Evolutionary conservation across 2,797 vertebrate species (phyloP), one percentile per base, ranked within the genome.

Genomic region (Poeciliopsis paucimaculata): DNA sequence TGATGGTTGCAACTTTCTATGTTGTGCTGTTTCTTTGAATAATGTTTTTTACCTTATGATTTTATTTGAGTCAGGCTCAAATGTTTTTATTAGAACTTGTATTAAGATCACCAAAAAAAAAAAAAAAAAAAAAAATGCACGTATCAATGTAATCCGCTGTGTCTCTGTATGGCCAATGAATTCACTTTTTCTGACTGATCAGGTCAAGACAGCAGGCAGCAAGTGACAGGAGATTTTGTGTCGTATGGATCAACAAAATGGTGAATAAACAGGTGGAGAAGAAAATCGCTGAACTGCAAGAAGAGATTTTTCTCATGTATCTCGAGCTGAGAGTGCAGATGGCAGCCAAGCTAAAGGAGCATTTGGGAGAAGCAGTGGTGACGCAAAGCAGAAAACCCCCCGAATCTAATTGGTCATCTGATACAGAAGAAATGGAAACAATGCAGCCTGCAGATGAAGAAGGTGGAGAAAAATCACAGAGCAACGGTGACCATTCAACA

Each of bases 181-280:
- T 66, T 75, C 70, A 71, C 18, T 82, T 36, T 82, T 41, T 6
- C 60, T 72, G 12, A 51, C 0, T 74, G 72, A 2, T 60, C 66
- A 46, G 77, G 28, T 16, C 41, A 31, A 82, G 64, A 80, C 70
- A 47, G 20, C 6, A 5, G 45, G 66, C 53, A 72, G 66, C 28
- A 75, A 39, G 26, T 7, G 1, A 72, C 34, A 77, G 49, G 55
- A 79, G 36, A 60, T 60, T 81, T 60, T 78, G 36, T 45, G 73
- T 78, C 7, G 10, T 0, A 0, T 80, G 73, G 87, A 80, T 89
- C 70, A 77, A 66, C 5, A 78, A 4, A 73, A 78, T 41, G 53
- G 85, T 84, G 31, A 77, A 78, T 2, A 78, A 79, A 68, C 20
- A 73, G 53, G 60, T 88, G 49, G 51, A 88, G 64, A 86, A 51